A percentile compares a stretch with the other conserved stretches of the same genome.
phyloP scores from a whole-genome alignment of 2,113 vertebrate species.

The Dicrurus megarhynchus region DNA sequence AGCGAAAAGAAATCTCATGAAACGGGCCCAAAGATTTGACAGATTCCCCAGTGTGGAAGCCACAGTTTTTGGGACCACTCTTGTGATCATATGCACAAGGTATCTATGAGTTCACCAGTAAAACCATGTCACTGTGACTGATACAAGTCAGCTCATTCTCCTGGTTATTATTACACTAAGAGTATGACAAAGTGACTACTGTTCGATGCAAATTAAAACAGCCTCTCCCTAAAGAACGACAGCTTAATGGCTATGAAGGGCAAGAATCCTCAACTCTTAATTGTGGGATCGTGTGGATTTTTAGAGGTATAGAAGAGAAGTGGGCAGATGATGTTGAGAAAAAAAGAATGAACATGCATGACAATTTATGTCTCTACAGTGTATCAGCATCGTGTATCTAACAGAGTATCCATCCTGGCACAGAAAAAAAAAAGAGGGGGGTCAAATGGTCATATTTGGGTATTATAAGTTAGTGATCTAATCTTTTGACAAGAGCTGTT shows the following conservation, averaged over 20 bases:
- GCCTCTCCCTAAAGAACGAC: neutral
- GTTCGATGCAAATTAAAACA: neutral
- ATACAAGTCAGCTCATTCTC: neutral
- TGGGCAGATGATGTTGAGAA: neutral
- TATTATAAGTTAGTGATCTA: neutral
- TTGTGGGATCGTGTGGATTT: rapidly evolving
- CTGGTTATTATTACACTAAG: neutral
- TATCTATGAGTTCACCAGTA: neutral
- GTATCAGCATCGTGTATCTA: neutral
- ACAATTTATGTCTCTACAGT: neutral
- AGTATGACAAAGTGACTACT: rapidly evolving
- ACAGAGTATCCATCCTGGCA: neutral
- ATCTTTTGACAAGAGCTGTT: neutral
- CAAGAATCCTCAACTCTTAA: neutral
- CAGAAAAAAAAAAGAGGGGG: neutral
- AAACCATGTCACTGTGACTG: neutral
- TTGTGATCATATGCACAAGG: neutral
- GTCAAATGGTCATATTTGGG: neutral
- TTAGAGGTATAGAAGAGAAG: neutral
- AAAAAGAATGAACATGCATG: neutral
- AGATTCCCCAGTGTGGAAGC: neutral
- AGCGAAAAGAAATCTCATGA: neutral
- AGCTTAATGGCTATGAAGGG: neutral
- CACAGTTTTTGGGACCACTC: neutral
- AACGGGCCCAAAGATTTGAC: neutral